These are phyloP conservation scores for Tupaia tana DNA, from an alignment of 2,113 vertebrate species.

Conservation along the genomic window DNA sequence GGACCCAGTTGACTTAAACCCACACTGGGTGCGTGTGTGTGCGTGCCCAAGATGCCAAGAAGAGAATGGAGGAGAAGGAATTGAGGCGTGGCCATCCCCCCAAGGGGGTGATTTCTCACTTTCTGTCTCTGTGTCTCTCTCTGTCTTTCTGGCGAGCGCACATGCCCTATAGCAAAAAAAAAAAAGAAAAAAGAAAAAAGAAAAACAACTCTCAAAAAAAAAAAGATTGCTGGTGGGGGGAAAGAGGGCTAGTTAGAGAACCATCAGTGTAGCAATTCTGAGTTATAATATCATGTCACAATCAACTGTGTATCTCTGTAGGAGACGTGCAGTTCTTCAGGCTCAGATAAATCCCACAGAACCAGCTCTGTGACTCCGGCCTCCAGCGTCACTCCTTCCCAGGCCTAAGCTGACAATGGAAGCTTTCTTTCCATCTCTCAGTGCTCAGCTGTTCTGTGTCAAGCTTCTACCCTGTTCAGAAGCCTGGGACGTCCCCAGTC, in stretches of 20 bases:
- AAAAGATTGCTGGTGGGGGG: neutral
- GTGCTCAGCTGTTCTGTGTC: conserved; percentile 52
- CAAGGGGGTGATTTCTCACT: too few species aligned
- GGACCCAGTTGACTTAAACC: too few species aligned
- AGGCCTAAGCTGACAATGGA: conserved; percentile 27
- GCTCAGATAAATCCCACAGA: conserved; percentile 11
- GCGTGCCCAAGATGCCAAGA: too few species aligned
- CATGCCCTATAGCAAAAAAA: too few species aligned
- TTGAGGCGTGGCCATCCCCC: too few species aligned
- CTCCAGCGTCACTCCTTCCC: neutral
- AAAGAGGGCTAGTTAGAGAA: neutral
- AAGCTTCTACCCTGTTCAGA: conserved; percentile 2
- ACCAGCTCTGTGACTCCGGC: neutral
- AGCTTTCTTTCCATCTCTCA: conserved; percentile 37
- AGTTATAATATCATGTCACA: neutral
- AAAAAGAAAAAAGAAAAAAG: neutral
- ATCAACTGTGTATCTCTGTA: conserved; percentile 11
- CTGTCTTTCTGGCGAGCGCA: too few species aligned
- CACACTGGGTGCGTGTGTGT: too few species aligned
- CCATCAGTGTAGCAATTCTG: neutral
- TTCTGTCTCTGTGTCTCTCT: too few species aligned
- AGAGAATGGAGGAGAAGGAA: too few species aligned
- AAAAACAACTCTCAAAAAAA: neutral
- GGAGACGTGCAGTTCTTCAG: conserved; percentile 1
- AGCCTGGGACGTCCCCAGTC: neutral